phyloP scores from a whole-genome alignment of 2,113 vertebrate species.

The Chaetops frenatus region DNA sequence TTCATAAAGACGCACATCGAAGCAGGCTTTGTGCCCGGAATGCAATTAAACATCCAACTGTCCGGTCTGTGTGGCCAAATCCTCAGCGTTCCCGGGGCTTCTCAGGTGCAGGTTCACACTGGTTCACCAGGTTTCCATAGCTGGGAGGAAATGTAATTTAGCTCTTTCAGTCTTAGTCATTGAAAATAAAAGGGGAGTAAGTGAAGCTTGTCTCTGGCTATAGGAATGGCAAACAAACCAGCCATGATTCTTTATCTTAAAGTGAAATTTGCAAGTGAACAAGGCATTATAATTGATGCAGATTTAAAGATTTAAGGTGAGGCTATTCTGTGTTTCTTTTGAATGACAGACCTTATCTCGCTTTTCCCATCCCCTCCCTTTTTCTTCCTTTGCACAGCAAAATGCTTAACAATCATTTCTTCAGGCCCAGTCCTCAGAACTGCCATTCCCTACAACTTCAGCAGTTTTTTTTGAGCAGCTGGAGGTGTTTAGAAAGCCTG shows the following conservation, averaged over 20 bases:
- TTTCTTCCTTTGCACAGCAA: slow-evolving; percentile 6
- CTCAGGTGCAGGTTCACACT: slow-evolving; percentile 57
- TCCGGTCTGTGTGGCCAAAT: slow-evolving; percentile 49
- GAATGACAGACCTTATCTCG: slow-evolving; percentile 48
- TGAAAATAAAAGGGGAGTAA: slow-evolving; percentile 45
- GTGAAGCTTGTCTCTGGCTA: slow-evolving; percentile 30
- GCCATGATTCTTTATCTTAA: slow-evolving; percentile 42
- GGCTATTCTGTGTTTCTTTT: slow-evolving; percentile 5
- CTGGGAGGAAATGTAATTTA: slow-evolving; percentile 44
- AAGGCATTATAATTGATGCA: slow-evolving; percentile 44
- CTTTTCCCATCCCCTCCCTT: slow-evolving; percentile 57
- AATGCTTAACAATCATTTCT: background rate
- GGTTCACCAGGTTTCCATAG: slow-evolving; percentile 53
- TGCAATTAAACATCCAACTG: slow-evolving; percentile 37
- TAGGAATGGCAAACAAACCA: slow-evolving; percentile 45
- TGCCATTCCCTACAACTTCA: background rate
- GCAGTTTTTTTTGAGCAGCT: background rate
- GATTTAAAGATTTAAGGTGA: slow-evolving; percentile 48
- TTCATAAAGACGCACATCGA: slow-evolving; percentile 19
- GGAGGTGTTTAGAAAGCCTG: background rate
- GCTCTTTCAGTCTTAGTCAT: slow-evolving; percentile 44
- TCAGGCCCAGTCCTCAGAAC: background rate
- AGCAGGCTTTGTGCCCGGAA: slow-evolving; percentile 39
- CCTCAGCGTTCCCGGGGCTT: background rate
- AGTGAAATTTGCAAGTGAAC: slow-evolving; percentile 57